phyloP scores from a whole-genome alignment of 2,888 invertebrate genomes.

The Zele albiditarsus region DNA sequence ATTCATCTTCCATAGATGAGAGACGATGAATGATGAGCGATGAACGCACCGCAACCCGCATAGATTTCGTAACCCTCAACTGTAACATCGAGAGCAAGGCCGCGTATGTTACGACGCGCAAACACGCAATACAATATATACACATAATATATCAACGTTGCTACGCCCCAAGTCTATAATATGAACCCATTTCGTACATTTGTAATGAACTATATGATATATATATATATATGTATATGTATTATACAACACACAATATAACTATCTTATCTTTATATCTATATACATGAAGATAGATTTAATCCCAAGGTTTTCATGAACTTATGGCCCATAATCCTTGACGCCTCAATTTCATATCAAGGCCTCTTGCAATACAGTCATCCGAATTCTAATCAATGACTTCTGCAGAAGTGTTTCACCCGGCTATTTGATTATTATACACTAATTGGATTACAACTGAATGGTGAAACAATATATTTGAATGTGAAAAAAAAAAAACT shows the following conservation, averaged over 20 bases:
- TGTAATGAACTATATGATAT: neutral
- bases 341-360: constrained; percentile 38
- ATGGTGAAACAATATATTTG: neutral
- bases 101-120: constrained; percentile 20
- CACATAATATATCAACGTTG: constrained; percentile 2
- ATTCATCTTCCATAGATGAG: constrained; percentile 49
- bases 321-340: constrained; percentile 5
- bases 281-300: neutral
- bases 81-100: constrained; percentile 65
- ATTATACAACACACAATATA: neutral
- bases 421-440: neutral
- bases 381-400: neutral
- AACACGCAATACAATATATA: constrained; percentile 5
- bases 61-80: constrained; percentile 56
- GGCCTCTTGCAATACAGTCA: constrained; percentile 28
- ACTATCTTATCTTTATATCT: neutral
- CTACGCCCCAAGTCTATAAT: constrained; percentile 26
- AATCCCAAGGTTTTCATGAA: neutral
- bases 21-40: constrained; percentile 45
- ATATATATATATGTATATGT: constrained; percentile 12
- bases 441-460: neutral
- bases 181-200: constrained; percentile 3
- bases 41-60: constrained; percentile 43
- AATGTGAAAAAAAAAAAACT: neutral
- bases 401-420: neutral